phyloP scores from a whole-genome alignment of 2,113 vertebrate genomes.

The Proterorhinus semilunaris region DNA sequence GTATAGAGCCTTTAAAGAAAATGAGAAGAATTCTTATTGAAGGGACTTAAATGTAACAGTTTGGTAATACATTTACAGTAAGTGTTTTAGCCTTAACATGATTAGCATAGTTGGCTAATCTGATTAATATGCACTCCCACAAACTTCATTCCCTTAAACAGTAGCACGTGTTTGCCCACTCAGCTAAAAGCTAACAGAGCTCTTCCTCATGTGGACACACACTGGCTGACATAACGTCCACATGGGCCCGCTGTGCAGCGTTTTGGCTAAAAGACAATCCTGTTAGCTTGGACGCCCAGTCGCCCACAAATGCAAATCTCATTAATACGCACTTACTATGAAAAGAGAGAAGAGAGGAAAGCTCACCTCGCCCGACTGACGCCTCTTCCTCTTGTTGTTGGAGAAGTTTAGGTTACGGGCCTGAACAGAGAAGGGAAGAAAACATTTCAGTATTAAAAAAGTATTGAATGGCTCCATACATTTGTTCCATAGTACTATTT shows the following conservation, averaged over 20 bases:
- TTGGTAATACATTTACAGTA: background rate
- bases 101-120: slow-evolving; percentile 51
- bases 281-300: slow-evolving; percentile 46
- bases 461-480: background rate
- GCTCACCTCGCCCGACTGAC: slow-evolving; percentile 83
- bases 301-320: slow-evolving; percentile 60
- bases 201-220: background rate
- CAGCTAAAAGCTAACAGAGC: slow-evolving; percentile 40
- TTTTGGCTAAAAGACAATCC: slow-evolving; percentile 50
- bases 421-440: slow-evolving; percentile 20
- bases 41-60: background rate
- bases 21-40: background rate
- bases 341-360: slow-evolving; percentile 19
- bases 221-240: slow-evolving; percentile 9
- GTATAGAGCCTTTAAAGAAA: background rate
- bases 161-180: slow-evolving; percentile 8
- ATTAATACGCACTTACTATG: slow-evolving; percentile 61
- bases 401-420: slow-evolving; percentile 21
- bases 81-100: slow-evolving; percentile 30
- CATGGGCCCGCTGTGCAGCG: slow-evolving; percentile 5
- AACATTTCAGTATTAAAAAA: background rate
- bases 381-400: slow-evolving; percentile 82
- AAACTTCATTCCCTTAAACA: slow-evolving; percentile 51
- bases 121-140: slow-evolving; percentile 66
- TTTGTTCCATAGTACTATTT: background rate